phyloP scores from a whole-genome alignment of 2,888 invertebrate genomes.

The Tricholauxania praeusta region DNA sequence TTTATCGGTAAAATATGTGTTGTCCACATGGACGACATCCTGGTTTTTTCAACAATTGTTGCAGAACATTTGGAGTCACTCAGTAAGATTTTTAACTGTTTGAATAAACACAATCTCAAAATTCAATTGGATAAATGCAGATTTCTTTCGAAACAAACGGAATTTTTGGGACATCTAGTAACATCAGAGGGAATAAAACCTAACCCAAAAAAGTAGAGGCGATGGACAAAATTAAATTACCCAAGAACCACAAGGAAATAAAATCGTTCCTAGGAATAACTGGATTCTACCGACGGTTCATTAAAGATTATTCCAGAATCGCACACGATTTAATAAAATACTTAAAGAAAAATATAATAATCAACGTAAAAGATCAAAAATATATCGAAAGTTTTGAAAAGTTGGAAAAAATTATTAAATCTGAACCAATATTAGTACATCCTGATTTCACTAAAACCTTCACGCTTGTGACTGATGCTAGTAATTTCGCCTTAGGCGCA shows the following conservation, averaged over 20 bases:
- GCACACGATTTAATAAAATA: conserved; percentile 8
- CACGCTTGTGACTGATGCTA: conserved; percentile 7
- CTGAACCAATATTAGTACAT: conserved; percentile 24
- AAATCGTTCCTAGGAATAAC: no score
- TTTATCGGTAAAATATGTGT: conserved; percentile 32
- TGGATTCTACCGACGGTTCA: no score
- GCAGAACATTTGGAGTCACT: conserved; percentile 38
- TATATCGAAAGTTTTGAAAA: conserved; percentile 22
- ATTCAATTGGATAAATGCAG: conserved; percentile 42
- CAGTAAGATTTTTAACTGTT: conserved; percentile 34
- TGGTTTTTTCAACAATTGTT: conserved; percentile 39
- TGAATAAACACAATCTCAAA: conserved; percentile 36
- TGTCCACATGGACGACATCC: conserved; percentile 36
- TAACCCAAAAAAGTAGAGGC: conserved; percentile 37
- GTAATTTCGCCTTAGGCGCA: conserved; percentile 22
- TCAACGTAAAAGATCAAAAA: conserved; percentile 16
- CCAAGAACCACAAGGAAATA: no score
- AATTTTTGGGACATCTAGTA: conserved; percentile 41
- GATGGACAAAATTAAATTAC: no score
- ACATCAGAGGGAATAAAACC: conserved; percentile 40
- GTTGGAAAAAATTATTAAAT: conserved; percentile 16
- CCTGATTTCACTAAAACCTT: conserved; percentile 24
- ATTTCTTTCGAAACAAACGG: conserved; percentile 39
- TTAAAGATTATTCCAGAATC: no score
- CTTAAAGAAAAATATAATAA: conserved; percentile 24